A percentile compares a stretch with the other conserved stretches of the same genome.
These are phyloP conservation scores for Holothuria leucospilota DNA, from an alignment of 53 echinoderm and acorn worm genomes.

Conservation along the genomic window DNA sequence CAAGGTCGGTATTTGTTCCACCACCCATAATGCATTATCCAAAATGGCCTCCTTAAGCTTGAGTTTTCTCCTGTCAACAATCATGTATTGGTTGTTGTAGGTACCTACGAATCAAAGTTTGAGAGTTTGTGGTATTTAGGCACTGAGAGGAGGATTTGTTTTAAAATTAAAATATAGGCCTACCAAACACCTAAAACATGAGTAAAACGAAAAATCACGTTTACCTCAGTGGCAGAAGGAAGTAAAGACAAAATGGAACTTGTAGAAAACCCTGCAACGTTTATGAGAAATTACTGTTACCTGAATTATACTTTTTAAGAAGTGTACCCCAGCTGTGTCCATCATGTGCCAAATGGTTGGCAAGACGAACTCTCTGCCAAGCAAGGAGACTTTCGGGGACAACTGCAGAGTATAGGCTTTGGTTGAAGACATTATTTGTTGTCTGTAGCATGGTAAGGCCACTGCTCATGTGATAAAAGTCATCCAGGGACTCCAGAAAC, in stretches of 20 bases:
- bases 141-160: no score
- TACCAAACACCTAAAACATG: no score
- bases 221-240: no score
- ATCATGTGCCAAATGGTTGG: conserved; percentile 82
- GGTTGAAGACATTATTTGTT: conserved; percentile 91
- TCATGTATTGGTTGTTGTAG: conserved; percentile 99
- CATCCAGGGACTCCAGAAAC: conserved; percentile 90
- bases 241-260: no score
- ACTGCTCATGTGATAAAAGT: conserved; percentile 88
- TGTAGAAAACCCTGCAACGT: no score
- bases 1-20: conserved; percentile 92
- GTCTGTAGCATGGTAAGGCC: conserved; percentile 96
- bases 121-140: no score
- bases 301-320: conserved; percentile 87
- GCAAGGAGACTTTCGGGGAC: conserved; percentile 82
- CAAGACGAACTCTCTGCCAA: conserved; percentile 92
- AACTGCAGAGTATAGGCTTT: conserved; percentile 74
- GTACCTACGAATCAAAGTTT: conserved; percentile 69
- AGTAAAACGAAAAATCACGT: no score
- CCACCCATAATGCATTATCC: conserved; percentile 93
- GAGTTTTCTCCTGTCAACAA: conserved; percentile 83
- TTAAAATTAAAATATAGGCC: no score
- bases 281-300: conserved; percentile 31
- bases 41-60: conserved; percentile 62
- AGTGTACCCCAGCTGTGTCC: conserved; percentile 83